Conservation (phyloP, 2,113 vertebrate species). For the Zosterops pallidus region DNA sequence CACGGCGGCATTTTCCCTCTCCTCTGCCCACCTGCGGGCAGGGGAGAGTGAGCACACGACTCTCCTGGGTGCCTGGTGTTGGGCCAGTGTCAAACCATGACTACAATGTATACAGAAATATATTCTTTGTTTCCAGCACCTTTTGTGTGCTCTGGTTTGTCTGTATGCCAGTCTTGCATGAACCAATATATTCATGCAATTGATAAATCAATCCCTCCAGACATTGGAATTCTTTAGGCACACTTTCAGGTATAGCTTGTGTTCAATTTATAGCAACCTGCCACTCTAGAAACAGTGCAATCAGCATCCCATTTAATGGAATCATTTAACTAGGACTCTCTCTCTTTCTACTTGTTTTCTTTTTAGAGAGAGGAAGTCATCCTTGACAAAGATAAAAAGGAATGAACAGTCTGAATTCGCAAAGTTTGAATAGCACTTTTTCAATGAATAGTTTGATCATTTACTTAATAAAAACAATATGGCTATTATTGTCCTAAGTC, state of each 20-base stretch:
- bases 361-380: constrained; percentile 36
- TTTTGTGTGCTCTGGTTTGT: background rate
- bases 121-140: background rate
- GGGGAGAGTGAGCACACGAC: rapidly evolving
- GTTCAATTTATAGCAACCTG: constrained; percentile 63
- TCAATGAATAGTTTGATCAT: constrained; percentile 44
- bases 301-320: constrained; percentile 57
- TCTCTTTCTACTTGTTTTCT: constrained; percentile 49
- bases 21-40: background rate
- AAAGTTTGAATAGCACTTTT: constrained; percentile 4
- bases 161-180: background rate
- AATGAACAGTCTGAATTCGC: background rate
- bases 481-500: constrained; percentile 32
- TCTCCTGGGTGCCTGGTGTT: rapidly evolving
- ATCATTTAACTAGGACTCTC: constrained; percentile 55
- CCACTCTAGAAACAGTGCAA: constrained; percentile 22
- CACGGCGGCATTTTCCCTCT: too few species aligned
- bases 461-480: constrained; percentile 46
- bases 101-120: background rate
- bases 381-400: constrained; percentile 36
- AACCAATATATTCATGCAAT: background rate
- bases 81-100: background rate
- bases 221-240: constrained; percentile 35
- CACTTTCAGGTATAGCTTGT: background rate
- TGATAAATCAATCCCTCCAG: constrained; percentile 38